A percentile compares a stretch with the other conserved stretches of the same genome.
These are phyloP conservation scores for Corythornis cristatus DNA, from an alignment of 2,113 vertebrate species.

Conservation along the genomic window DNA sequence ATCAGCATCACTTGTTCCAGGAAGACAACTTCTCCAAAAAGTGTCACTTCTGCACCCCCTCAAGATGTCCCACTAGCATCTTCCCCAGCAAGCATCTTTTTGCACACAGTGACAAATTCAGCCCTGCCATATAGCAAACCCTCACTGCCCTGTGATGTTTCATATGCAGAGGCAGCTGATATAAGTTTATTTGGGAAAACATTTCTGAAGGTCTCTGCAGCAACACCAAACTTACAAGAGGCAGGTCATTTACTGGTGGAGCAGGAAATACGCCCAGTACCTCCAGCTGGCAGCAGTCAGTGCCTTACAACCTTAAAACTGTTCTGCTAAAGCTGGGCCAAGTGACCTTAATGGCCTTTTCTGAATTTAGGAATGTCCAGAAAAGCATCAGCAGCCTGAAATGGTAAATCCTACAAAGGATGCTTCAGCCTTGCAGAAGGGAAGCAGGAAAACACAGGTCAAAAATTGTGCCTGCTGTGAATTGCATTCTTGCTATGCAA, in stretches of 20 bases:
- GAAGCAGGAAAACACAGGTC: background rate
- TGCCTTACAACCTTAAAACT: background rate
- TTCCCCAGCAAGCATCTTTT: background rate
- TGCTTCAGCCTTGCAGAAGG: background rate
- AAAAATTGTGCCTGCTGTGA: background rate
- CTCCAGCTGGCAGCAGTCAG: background rate
- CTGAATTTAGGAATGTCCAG: background rate
- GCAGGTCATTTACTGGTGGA: background rate
- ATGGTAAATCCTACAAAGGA: background rate
- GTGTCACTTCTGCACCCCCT: background rate
- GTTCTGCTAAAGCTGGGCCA: background rate
- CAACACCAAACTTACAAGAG: background rate
- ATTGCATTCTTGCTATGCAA: background rate
- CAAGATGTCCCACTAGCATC: background rate
- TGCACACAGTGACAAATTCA: background rate
- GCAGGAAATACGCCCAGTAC: background rate
- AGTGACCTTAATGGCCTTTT: background rate
- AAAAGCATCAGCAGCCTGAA: background rate
- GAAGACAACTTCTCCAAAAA: background rate
- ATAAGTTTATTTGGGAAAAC: background rate
- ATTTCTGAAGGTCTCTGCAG: background rate
- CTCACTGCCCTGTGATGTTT: background rate
- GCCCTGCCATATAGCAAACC: rapidly evolving
- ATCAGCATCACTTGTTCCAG: background rate
- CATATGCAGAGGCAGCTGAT: background rate